phyloP scores from a whole-genome alignment of 2,113 vertebrate species.

The Nycticryphes semicollaris region DNA sequence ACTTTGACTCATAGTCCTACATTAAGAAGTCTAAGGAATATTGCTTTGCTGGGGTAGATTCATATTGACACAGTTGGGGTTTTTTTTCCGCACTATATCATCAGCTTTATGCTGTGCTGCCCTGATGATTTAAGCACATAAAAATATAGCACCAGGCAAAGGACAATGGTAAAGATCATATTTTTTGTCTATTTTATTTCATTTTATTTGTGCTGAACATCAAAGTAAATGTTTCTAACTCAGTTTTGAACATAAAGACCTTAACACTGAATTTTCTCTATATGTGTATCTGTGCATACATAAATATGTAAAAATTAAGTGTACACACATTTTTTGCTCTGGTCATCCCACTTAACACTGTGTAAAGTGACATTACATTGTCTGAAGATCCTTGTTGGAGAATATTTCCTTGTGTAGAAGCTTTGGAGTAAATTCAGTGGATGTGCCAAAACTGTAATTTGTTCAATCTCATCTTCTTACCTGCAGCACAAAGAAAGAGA shows the following conservation, averaged over 20 bases:
- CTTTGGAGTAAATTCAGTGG: neutral
- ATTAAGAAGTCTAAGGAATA: slow-evolving; percentile 58
- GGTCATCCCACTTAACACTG: neutral
- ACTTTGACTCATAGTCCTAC: slow-evolving; percentile 54
- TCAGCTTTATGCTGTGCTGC: neutral
- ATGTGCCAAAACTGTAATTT: neutral
- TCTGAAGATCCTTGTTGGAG: neutral
- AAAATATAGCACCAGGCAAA: neutral
- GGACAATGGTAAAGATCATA: neutral
- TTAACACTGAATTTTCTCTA: neutral
- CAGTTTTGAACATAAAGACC: neutral
- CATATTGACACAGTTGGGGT: neutral
- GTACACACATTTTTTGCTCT: neutral
- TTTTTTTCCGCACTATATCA: neutral
- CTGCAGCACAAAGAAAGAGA: neutral
- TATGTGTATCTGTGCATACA: neutral
- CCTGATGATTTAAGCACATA: slow-evolving; percentile 12
- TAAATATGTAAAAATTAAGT: neutral
- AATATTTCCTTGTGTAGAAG: neutral
- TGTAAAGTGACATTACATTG: neutral
- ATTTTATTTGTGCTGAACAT: neutral
- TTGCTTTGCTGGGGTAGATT: slow-evolving; percentile 32
- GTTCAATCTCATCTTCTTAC: neutral
- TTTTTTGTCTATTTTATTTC: neutral
- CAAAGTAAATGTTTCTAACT: neutral